Percentiles rank a stretch among this genome's conserved stretches.
phyloP scores from a whole-genome alignment of 2,888 invertebrate genomes.

The Morpho achilles region DNA sequence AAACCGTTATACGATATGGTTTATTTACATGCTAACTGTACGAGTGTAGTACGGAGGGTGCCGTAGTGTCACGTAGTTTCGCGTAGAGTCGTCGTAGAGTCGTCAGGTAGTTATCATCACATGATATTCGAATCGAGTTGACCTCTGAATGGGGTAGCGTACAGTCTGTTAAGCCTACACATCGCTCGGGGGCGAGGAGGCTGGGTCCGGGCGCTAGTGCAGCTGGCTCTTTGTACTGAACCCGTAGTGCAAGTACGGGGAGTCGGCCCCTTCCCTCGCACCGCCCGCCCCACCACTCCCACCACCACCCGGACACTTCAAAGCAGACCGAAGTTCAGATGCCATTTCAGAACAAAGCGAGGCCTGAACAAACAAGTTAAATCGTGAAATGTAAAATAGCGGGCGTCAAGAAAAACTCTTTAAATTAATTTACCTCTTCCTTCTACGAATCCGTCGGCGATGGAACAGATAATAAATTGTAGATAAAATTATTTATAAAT shows the following conservation, averaged over 20 bases:
- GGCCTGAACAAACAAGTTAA: conserved; percentile 68
- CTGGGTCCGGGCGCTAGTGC: conserved; percentile 67
- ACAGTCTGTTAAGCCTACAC: conserved; percentile 50
- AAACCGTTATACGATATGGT: conserved; percentile 29
- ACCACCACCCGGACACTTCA: conserved; percentile 81
- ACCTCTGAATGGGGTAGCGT: conserved; percentile 20
- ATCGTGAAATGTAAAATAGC: conserved; percentile 27
- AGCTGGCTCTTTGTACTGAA: conserved; percentile 78
- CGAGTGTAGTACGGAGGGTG: background rate
- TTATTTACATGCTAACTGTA: conserved; percentile 28
- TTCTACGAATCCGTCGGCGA: conserved; percentile 45
- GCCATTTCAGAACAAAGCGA: conserved; percentile 87
- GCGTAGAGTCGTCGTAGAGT: conserved; percentile 6
- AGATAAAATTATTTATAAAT: background rate
- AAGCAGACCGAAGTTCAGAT: conserved; percentile 83
- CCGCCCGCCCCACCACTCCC: conserved; percentile 58
- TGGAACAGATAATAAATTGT: conserved; percentile 23
- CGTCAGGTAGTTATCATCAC: conserved; percentile 19
- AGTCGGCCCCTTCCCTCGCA: conserved; percentile 73
- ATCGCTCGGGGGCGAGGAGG: conserved; percentile 70
- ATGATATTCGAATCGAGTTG: conserved; percentile 9
- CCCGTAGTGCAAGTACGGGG: conserved; percentile 82
- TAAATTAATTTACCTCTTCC: conserved; percentile 63
- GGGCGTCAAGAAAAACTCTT: conserved; percentile 26
- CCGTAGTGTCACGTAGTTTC: conserved; percentile 6